Evolutionary conservation across 1,140 invertebrate species (phyloP).

Genomic region (Aphelenchoides fujianensis): DNA sequence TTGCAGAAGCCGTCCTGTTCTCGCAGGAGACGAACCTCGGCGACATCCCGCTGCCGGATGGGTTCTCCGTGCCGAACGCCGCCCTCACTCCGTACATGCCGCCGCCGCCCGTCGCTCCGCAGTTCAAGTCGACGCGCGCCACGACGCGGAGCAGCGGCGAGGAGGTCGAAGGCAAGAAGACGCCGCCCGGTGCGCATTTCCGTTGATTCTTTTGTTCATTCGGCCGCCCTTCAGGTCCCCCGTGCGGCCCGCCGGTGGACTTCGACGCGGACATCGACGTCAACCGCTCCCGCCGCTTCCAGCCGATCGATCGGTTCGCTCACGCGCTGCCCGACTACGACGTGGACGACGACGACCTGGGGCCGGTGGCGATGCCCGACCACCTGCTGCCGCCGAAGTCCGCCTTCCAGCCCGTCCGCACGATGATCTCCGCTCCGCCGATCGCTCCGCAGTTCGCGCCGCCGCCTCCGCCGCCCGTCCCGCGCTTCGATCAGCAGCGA

Average conservation of each 20-base stretch:
- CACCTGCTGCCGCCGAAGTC: constrained; percentile 14
- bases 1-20: constrained; percentile 64
- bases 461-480: too few species aligned
- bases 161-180: constrained; percentile 31
- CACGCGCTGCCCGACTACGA: background rate
- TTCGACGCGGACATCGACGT: constrained; percentile 47
- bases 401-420: constrained; percentile 18
- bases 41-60: constrained; percentile 65
- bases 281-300: background rate
- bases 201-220: too few species aligned
- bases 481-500: too few species aligned
- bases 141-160: constrained; percentile 28
- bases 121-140: constrained; percentile 33
- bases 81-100: constrained; percentile 42
- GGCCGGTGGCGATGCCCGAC: constrained; percentile 27
- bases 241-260: constrained; percentile 63
- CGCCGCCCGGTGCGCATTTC: constrained; percentile 42
- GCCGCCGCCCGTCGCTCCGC: constrained; percentile 25
- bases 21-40: constrained; percentile 64
- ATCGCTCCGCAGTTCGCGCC: too few species aligned
- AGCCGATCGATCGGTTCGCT: background rate
- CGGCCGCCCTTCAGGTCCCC: constrained; percentile 63
- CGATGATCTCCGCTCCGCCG: constrained; percentile 19
- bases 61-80: constrained; percentile 38
- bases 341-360: constrained; percentile 40